Evolutionary conservation across 2,888 invertebrate genomes (phyloP), one percentile per base, ranked within the genome.

Genomic region (Agrochola lota): DNA sequence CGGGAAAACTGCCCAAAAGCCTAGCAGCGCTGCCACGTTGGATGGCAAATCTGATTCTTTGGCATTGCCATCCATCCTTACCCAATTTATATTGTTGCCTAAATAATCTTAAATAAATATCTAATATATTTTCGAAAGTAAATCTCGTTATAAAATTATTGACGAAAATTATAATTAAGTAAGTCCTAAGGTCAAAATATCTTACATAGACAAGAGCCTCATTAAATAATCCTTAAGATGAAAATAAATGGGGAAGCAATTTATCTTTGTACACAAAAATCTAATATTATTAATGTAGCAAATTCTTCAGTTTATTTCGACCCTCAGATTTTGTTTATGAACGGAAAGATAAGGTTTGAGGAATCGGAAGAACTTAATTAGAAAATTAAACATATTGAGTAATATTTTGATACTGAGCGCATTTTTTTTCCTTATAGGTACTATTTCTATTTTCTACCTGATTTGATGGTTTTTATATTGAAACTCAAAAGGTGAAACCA

Each of bases 181-280:
- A 57, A 4, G 11, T 23, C 30, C 43, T 62, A 52, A 49, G 49
- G 57, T 62, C 49, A 43, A 74, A 85, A 79, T 71, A 30, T 74
- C 55, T 62, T 59, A 23, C 62, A 30, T n/a, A 55, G 15, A 55
- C 35, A 69, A 74, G 60, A 59, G 35, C 49, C 74, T 81, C 57
- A 74, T 85, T 80, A 79, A 60, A 55, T 55, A 66, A 46, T 74
- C 12, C 35, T 20, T 57, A 70, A n/a, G 52, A 71, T 62, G 59
- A 77, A 63, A 62, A 66, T 64, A 63, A 81, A 68, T 57, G 49
- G 6, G 12, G 23, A 6, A 23, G 67, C 26, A 71, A 79, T 64
- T 79, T 79, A 7, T 68, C 20, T 46, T 55, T 55, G 52, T 26
- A 63, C 43, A 67, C 23, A 59, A 59, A 80, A 62, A 62, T 70